phyloP scores from a whole-genome alignment of 2,888 invertebrate species.

The Protodeltote pygarga region DNA sequence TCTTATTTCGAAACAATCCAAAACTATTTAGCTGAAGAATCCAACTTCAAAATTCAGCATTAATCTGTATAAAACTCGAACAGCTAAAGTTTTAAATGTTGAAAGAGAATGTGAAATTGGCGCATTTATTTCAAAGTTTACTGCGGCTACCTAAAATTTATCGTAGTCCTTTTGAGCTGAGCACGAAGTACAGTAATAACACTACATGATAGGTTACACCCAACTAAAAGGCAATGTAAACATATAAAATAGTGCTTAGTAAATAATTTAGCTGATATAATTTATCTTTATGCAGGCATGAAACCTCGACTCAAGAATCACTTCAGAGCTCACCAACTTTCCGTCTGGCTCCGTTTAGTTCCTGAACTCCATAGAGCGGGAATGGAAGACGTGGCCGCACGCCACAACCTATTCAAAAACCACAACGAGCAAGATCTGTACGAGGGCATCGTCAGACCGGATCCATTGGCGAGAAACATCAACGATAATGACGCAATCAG shows the following conservation, averaged over 20 bases:
- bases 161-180: neutral
- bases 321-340: slow-evolving; percentile 97
- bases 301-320: slow-evolving; percentile 97
- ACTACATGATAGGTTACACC: neutral
- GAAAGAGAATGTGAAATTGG: too few relatives aligned
- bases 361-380: slow-evolving; percentile 96
- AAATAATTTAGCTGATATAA: neutral
- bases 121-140: too few relatives aligned
- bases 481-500: slow-evolving; percentile 88
- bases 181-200: neutral
- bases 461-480: slow-evolving; percentile 90
- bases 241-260: neutral
- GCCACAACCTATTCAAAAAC: slow-evolving; percentile 96
- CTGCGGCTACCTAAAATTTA: neutral
- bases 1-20: neutral
- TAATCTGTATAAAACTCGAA: too few relatives aligned
- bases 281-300: slow-evolving; percentile 89
- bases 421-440: slow-evolving; percentile 96
- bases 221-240: neutral
- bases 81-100: too few relatives aligned
- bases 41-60: too few relatives aligned
- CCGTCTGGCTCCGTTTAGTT: slow-evolving; percentile 97
- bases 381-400: slow-evolving; percentile 95
- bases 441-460: slow-evolving; percentile 95
- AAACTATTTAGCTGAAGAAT: neutral